These are phyloP conservation scores for Chroicocephalus ridibundus DNA, from an alignment of 2,113 vertebrate genomes.

Conservation along the genomic window DNA sequence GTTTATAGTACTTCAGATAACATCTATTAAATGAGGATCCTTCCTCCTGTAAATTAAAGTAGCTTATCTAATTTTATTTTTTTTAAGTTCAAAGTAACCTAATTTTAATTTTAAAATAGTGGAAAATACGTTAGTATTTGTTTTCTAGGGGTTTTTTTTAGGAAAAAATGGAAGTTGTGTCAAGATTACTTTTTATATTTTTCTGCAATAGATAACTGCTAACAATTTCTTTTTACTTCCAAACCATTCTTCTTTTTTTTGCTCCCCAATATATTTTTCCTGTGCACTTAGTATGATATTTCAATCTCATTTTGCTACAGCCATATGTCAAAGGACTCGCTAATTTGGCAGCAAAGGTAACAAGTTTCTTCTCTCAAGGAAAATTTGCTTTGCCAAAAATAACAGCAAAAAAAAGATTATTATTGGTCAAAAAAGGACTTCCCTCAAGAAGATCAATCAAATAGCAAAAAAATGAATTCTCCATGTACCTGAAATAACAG, in stretches of 20 bases:
- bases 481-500: neutral
- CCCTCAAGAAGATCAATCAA: neutral
- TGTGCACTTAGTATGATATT: neutral
- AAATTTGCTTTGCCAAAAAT: neutral
- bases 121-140: neutral
- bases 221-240: neutral
- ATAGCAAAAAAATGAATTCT: neutral
- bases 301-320: neutral
- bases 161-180: neutral
- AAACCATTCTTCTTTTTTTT: neutral
- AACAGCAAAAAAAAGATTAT: neutral
- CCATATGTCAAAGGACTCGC: neutral
- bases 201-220: neutral
- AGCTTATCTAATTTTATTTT: neutral
- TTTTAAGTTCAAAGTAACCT: neutral
- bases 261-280: neutral
- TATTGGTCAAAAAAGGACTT: neutral
- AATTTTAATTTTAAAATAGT: fast-evolving
- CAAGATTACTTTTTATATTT: neutral
- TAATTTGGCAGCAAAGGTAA: neutral
- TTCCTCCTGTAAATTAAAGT: neutral
- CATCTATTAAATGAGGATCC: neutral
- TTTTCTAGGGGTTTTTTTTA: neutral
- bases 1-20: neutral
- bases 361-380: neutral